Percentiles rank a stretch among this genome's conserved stretches.
These are phyloP conservation scores for Clarias gariepinus DNA, from an alignment of 2,113 vertebrate genomes.

Conservation along the genomic window DNA sequence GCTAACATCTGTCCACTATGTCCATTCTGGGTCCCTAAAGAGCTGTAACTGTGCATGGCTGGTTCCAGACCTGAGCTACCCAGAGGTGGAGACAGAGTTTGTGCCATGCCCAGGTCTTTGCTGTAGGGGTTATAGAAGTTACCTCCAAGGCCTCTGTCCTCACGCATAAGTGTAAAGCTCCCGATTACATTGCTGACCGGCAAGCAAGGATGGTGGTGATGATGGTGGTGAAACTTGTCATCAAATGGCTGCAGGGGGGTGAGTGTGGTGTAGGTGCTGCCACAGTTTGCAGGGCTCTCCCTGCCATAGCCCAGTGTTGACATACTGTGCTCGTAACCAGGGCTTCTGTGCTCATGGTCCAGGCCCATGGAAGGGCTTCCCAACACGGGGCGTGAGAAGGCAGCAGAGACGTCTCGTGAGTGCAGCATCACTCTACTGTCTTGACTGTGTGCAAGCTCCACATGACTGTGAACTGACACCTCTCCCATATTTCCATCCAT, in stretches of 20 bases:
- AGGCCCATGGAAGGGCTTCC: conserved; percentile 73
- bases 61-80: conserved; percentile 68
- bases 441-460: conserved; percentile 75
- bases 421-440: conserved; percentile 76
- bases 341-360: conserved; percentile 72
- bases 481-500: conserved; percentile 78
- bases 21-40: conserved; percentile 66
- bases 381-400: conserved; percentile 76
- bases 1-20: conserved; percentile 72
- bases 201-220: conserved; percentile 77
- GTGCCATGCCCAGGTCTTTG: conserved; percentile 79
- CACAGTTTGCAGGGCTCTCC: conserved; percentile 74
- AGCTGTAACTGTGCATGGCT: conserved; percentile 73
- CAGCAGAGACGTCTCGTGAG: conserved; percentile 74
- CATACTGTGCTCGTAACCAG: conserved; percentile 75
- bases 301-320: conserved; percentile 77
- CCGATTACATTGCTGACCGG: conserved; percentile 82
- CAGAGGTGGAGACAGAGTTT: conserved; percentile 72
- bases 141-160: conserved; percentile 74
- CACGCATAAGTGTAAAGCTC: conserved; percentile 82
- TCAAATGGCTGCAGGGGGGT: conserved; percentile 80
- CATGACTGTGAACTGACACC: conserved; percentile 77
- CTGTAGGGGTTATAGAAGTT: conserved; percentile 81
- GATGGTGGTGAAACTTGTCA: conserved; percentile 80
- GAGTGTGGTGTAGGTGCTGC: conserved; percentile 80